phyloP scores from a whole-genome alignment of 2,113 vertebrate species.

The Protobothrops mucrosquamatus region DNA sequence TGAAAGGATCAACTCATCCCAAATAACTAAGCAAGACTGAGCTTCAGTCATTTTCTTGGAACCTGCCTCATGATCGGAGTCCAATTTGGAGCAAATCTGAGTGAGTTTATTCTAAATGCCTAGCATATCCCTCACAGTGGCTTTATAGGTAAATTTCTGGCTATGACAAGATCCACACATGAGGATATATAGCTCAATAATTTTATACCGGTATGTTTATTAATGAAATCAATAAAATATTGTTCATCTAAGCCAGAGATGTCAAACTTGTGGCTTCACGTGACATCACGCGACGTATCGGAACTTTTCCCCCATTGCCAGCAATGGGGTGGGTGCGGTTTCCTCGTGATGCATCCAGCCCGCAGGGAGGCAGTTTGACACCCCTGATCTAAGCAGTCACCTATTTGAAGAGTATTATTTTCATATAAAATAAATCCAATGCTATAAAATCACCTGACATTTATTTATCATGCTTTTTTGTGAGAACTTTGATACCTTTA shows the following conservation, averaged over 20 bases:
- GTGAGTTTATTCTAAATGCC: not conserved
- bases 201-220: not conserved
- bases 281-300: too few species aligned
- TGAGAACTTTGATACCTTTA: not conserved
- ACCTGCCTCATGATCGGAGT: not conserved
- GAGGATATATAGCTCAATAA: not conserved
- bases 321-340: too few species aligned
- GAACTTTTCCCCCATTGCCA: too few species aligned
- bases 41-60: not conserved
- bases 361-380: too few species aligned
- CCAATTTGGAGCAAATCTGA: not conserved
- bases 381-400: not conserved
- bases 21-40: not conserved
- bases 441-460: not conserved
- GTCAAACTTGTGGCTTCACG: too few species aligned
- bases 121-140: not conserved
- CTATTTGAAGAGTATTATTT: not conserved
- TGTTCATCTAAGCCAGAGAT: not conserved
- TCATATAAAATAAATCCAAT: not conserved
- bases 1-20: not conserved
- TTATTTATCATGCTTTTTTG: not conserved
- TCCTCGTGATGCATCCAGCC: too few species aligned
- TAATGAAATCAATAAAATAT: not conserved
- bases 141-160: not conserved
- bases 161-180: not conserved